Evolutionary conservation across 1,140 invertebrate genomes (phyloP).

Genomic region (Uloborus diversus): DNA sequence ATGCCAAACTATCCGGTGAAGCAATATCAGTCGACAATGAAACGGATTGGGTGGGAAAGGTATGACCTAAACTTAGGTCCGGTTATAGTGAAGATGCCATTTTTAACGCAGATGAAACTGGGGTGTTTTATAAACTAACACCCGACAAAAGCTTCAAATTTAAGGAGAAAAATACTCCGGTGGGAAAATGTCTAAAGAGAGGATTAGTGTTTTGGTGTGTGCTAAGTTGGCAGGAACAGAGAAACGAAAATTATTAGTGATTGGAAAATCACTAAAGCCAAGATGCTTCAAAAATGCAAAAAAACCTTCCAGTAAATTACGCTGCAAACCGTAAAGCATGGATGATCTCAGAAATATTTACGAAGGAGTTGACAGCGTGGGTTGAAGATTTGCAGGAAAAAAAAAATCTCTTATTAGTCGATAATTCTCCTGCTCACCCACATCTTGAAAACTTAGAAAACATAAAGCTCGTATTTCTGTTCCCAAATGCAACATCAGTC

Average conservation of each 20-base stretch:
- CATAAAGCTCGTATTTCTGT: neutral
- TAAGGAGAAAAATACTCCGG: neutral
- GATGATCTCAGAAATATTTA: neutral
- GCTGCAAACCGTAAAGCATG: neutral
- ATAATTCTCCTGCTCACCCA: neutral
- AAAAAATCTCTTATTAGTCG: neutral
- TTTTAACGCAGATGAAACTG: conserved; percentile 58
- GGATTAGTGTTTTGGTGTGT: neutral
- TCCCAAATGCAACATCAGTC: neutral
- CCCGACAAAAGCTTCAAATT: neutral
- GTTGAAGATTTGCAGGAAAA: neutral
- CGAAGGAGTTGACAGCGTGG: neutral
- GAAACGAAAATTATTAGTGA: neutral
- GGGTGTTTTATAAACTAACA: conserved; percentile 55
- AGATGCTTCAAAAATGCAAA: neutral
- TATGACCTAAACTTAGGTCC: conserved; percentile 48
- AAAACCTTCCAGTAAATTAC: neutral
- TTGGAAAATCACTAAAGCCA: neutral
- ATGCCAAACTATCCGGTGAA: conserved; percentile 50
- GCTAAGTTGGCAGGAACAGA: neutral
- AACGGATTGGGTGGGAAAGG: conserved; percentile 50
- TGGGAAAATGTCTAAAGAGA: neutral
- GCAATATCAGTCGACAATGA: conserved; percentile 44
- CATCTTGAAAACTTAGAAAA: neutral
- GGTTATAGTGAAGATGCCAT: conserved; percentile 57